These are phyloP conservation scores for Rutpela maculata DNA, from an alignment of 2,888 invertebrate genomes.

Conservation along the genomic window DNA sequence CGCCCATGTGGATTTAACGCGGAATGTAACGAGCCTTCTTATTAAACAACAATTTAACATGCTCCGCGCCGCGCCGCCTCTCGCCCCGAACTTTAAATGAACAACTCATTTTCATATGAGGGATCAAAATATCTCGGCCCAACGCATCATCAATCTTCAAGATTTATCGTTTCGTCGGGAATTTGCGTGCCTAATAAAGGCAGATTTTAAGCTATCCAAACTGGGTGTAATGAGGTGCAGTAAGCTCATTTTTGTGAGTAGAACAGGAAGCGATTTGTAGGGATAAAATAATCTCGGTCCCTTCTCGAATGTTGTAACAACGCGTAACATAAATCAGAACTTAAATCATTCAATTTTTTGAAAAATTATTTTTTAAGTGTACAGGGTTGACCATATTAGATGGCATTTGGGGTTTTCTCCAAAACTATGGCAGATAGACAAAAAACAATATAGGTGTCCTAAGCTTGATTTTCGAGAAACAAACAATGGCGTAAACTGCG, in stretches of 20 bases:
- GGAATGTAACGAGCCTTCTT: conserved; percentile 11
- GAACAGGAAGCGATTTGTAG: too few species aligned
- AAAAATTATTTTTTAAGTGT: too few species aligned
- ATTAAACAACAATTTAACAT: conserved; percentile 22
- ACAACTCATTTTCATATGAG: conserved; percentile 38
- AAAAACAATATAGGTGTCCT: too few species aligned
- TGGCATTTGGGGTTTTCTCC: too few species aligned
- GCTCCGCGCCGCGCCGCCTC: background rate
- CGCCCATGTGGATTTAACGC: background rate
- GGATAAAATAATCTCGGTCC: too few species aligned
- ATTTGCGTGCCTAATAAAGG: conserved; percentile 42
- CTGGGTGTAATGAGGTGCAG: conserved; percentile 33
- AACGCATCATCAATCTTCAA: conserved; percentile 37
- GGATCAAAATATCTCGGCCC: conserved; percentile 13
- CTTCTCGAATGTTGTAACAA: too few species aligned
- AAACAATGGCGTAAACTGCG: too few species aligned
- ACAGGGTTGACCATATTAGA: too few species aligned
- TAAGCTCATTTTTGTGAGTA: conserved; percentile 15
- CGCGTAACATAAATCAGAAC: too few species aligned
- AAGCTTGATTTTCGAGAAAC: too few species aligned
- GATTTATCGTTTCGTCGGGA: conserved; percentile 37
- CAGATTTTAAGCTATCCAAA: conserved; percentile 23
- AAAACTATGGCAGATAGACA: too few species aligned
- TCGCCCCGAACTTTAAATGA: conserved; percentile 12
- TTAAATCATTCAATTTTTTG: too few species aligned